These are phyloP conservation scores for crab-eating macaque (Macaca fascicularis) DNA, from an alignment of 2,113 vertebrate genomes.

Conservation along the genomic window DNA sequence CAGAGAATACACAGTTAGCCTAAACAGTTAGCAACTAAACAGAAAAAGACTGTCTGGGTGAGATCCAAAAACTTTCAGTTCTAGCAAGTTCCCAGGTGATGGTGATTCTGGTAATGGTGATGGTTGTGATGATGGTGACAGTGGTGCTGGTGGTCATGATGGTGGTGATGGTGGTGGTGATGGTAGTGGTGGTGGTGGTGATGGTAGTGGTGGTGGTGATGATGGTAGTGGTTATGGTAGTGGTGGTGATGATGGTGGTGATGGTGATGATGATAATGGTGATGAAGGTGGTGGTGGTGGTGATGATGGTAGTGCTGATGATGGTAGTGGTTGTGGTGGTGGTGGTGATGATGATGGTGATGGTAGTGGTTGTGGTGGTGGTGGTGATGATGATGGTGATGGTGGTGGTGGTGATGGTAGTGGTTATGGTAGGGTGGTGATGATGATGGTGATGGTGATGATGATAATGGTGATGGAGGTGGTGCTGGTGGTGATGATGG, in stretches of 20 bases:
- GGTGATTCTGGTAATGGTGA: not conserved
- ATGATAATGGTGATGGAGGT: accelerated
- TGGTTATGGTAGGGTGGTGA: accelerated
- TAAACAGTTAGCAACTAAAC: not conserved
- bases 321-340: accelerated
- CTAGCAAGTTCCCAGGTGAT: not conserved
- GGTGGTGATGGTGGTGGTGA: not conserved
- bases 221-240: not conserved
- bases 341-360: accelerated
- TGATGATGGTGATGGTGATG: accelerated
- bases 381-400: accelerated
- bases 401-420: accelerated
- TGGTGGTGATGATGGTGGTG: accelerated
- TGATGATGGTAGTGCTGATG: accelerated
- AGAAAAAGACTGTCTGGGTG: not conserved
- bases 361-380: accelerated
- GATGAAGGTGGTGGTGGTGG: not conserved
- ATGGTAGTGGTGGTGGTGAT: not conserved
- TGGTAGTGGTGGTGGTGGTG: not conserved
- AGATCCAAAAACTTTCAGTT: not conserved
- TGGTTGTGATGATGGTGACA: no score
- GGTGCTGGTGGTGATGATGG: accelerated
- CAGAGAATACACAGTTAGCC: not conserved
- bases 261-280: accelerated
- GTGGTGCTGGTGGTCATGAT: not conserved